A percentile compares a stretch with the other conserved stretches of the same genome.
These are phyloP conservation scores for Sinonovacula constricta DNA, from an alignment of 1,140 invertebrate genomes.

Conservation along the genomic window DNA sequence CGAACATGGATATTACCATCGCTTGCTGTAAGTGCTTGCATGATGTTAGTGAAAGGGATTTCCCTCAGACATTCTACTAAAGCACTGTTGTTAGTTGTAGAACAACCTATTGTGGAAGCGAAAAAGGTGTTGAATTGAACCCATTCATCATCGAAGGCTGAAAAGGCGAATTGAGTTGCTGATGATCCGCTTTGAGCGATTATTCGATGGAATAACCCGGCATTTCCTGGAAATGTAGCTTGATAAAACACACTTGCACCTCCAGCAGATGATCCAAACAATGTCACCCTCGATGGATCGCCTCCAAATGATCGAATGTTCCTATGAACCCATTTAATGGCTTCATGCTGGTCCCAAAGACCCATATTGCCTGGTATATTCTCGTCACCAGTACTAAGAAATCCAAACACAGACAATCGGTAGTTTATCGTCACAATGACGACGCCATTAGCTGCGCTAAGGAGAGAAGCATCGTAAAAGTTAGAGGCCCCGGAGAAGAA, in stretches of 20 bases:
- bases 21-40: background rate
- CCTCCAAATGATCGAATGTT: background rate
- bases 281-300: background rate
- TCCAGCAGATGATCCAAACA: conserved; percentile 1
- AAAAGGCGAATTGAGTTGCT: background rate
- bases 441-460: background rate
- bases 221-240: background rate
- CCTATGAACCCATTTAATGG: background rate
- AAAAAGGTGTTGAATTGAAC: background rate
- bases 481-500: background rate
- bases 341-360: background rate
- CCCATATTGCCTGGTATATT: background rate
- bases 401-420: background rate
- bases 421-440: conserved; percentile 1
- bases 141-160: background rate
- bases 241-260: background rate
- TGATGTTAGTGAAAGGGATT: background rate
- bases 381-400: background rate
- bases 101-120: background rate
- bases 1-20: background rate
- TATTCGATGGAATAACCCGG: background rate
- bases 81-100: background rate
- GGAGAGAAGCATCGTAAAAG: background rate
- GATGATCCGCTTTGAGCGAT: background rate
- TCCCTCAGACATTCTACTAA: background rate